Percentiles rank a stretch among this genome's conserved stretches.
These are phyloP conservation scores for Phocides pigmalion DNA, from an alignment of 1,140 invertebrate species.

Conservation along the genomic window DNA sequence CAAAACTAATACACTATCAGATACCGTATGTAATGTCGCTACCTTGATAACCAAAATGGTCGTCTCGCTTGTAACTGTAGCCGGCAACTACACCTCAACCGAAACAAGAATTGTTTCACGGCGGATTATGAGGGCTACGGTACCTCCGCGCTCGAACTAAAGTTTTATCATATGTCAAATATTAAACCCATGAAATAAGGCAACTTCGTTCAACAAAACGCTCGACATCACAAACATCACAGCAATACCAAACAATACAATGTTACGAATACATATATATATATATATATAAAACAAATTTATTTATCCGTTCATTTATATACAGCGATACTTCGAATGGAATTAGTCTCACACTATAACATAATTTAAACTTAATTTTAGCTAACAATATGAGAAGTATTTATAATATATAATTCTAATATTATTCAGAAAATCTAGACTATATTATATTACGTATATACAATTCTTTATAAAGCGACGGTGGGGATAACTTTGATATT, in stretches of 20 bases:
- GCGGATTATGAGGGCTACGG: no score
- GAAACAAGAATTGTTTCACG: no score
- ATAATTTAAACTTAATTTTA: constrained; percentile 62
- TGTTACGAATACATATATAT: constrained; percentile 27
- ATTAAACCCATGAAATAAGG: no score
- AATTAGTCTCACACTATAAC: constrained; percentile 59
- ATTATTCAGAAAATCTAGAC: constrained; percentile 67
- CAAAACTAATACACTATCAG: no score
- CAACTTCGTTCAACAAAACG: no score
- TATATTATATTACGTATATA: constrained; percentile 51
- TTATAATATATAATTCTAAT: constrained; percentile 68
- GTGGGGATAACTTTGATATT: constrained; percentile 4
- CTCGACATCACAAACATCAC: no score
- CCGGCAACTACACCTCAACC: no score
- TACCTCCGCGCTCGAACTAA: no score
- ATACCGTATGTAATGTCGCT: no score
- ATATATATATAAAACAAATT: constrained; percentile 38
- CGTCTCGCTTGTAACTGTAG: no score
- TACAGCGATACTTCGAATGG: constrained; percentile 54
- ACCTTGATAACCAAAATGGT: no score
- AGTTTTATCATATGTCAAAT: no score
- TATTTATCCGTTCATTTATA: constrained; percentile 45
- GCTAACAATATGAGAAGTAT: constrained; percentile 75
- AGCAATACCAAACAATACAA: neutral
- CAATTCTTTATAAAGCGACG: constrained; percentile 51